A percentile compares a stretch with the other conserved stretches of the same genome.
These are phyloP conservation scores for Epizoanthus illoricatus DNA, from an alignment of 92 coral and sea anemone species.

Conservation along the genomic window DNA sequence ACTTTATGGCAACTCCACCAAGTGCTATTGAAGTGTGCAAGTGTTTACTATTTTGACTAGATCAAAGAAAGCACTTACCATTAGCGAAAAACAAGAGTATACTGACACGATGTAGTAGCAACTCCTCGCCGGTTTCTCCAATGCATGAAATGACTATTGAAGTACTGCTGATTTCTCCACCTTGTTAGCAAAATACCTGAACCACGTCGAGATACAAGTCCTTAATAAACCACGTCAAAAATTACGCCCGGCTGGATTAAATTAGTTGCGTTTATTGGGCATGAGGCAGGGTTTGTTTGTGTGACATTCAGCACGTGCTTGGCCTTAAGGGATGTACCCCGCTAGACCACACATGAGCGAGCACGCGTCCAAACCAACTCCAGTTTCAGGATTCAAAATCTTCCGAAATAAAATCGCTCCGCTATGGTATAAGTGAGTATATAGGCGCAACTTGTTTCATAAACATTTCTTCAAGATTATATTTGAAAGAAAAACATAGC, in stretches of 20 bases:
- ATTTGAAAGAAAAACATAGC: conserved; percentile 26
- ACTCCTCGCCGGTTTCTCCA: neutral
- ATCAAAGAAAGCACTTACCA: conserved; percentile 15
- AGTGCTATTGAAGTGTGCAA: neutral
- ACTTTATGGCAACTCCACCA: neutral
- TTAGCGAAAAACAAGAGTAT: neutral
- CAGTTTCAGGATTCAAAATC: too few relatives aligned
- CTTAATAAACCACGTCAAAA: conserved; percentile 38
- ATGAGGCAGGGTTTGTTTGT: conserved; percentile 6
- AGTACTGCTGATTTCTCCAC: conserved; percentile 22
- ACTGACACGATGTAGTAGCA: too few relatives aligned
- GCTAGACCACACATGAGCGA: conserved; percentile 26
- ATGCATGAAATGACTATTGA: conserved; percentile 4
- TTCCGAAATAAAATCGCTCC: too few relatives aligned
- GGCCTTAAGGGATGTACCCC: neutral
- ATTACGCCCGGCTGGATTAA: conserved; percentile 3
- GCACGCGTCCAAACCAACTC: neutral
- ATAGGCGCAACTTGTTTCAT: conserved; percentile 11
- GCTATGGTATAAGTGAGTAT: too few relatives aligned
- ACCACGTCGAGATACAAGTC: conserved; percentile 9
- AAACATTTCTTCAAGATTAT: conserved; percentile 16
- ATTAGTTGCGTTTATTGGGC: conserved; percentile 21
- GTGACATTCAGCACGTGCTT: conserved; percentile 3
- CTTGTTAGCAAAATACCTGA: conserved; percentile 25
- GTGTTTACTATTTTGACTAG: neutral